Percentiles rank a stretch among this genome's conserved stretches.
phyloP scores from a whole-genome alignment of 1,140 invertebrate genomes.

The Neuroterus valhalla region DNA sequence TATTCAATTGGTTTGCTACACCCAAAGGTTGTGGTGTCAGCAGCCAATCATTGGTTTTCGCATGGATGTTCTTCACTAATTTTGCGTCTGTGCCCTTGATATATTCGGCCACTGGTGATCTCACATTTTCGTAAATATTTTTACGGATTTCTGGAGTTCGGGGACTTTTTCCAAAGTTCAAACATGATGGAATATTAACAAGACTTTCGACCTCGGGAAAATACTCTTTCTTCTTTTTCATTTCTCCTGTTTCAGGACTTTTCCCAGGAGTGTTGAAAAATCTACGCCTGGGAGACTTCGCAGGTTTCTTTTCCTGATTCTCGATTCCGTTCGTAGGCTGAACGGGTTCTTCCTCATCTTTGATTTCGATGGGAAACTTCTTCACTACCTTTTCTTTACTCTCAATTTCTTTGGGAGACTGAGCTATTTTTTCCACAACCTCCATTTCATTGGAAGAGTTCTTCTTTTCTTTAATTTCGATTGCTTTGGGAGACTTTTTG shows the following conservation, averaged over 20 bases:
- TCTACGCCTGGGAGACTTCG: neutral
- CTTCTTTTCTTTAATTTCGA: neutral
- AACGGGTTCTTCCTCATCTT: too few relatives aligned
- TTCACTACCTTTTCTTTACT: too few relatives aligned
- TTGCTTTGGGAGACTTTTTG: neutral
- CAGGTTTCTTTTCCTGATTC: neutral
- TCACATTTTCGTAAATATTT: constrained; percentile 16
- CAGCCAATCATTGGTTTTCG: constrained; percentile 18
- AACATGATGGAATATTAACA: neutral
- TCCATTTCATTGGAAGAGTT: too few relatives aligned
- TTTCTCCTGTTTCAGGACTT: neutral
- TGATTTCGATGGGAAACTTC: neutral
- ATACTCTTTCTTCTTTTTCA: constrained; percentile 17
- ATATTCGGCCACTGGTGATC: constrained; percentile 17
- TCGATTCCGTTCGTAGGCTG: too few relatives aligned
- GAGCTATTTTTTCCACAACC: neutral
- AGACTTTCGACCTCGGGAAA: constrained; percentile 4
- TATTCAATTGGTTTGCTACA: neutral
- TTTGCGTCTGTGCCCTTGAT: constrained; percentile 12
- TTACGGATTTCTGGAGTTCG: constrained; percentile 2
- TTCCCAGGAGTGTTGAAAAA: constrained; percentile 15
- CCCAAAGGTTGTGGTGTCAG: constrained; percentile 16
- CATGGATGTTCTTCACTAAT: neutral
- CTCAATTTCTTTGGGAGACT: neutral
- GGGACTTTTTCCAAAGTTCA: constrained; percentile 10